phyloP scores from a whole-genome alignment of 2,113 vertebrate genomes.

The Apaloderma vittatum region DNA sequence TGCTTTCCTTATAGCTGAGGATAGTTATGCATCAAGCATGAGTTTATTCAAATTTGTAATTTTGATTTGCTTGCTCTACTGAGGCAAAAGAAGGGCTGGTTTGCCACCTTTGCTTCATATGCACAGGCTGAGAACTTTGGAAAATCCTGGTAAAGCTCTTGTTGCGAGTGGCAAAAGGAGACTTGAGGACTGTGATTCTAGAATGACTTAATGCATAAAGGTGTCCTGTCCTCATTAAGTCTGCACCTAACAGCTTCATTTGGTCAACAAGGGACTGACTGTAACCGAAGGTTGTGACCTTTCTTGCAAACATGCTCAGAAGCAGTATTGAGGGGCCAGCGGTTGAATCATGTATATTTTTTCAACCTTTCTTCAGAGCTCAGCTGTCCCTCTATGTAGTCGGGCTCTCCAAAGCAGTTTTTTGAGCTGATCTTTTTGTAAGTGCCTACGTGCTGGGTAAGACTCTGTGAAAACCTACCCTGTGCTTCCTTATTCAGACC shows the following conservation, averaged over 20 bases:
- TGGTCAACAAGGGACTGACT: not conserved
- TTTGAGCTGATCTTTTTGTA: not conserved
- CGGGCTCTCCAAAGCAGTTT: not conserved
- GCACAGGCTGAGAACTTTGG: not conserved
- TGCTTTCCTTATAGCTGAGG: not conserved
- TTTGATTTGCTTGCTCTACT: not conserved
- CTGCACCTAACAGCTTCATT: not conserved
- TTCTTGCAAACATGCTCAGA: not conserved
- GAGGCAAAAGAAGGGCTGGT: not conserved
- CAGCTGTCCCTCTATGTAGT: not conserved
- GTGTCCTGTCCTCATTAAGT: not conserved
- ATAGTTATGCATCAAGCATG: not conserved
- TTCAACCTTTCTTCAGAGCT: not conserved
- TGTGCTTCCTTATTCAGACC: not conserved
- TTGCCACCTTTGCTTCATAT: not conserved
- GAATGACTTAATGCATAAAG: not conserved
- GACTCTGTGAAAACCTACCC: not conserved
- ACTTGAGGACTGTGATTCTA: not conserved
- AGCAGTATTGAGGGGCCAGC: accelerated
- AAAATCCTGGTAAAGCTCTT: not conserved
- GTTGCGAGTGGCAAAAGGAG: not conserved
- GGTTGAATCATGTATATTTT: not conserved
- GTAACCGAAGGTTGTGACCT: not conserved
- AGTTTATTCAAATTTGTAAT: not conserved
- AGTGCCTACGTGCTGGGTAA: not conserved